Conservation (phyloP, 1,140 invertebrate species). For the Zaprionus tsacasi region DNA sequence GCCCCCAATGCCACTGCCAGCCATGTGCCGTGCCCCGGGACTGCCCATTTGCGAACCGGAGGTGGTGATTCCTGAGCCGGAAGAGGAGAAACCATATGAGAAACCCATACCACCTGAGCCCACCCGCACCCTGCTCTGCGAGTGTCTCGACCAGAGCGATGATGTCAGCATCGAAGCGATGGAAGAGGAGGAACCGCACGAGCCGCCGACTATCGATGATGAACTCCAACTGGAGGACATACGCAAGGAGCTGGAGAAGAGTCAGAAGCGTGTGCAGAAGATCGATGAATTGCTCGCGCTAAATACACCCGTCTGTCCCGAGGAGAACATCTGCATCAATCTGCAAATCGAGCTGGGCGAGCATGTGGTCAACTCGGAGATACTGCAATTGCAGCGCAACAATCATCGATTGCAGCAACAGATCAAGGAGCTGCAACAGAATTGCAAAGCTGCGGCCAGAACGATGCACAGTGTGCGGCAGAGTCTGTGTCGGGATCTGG, state of each 20-base stretch:
- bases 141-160: not conserved
- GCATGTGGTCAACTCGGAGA: constrained; percentile 5
- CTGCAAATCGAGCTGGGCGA: constrained; percentile 18
- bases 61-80: too few species aligned
- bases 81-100: not conserved
- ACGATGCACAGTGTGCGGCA: not conserved
- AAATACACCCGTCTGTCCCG: constrained; percentile 32
- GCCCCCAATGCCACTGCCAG: too few species aligned
- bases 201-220: not conserved
- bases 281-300: constrained; percentile 16
- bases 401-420: constrained; percentile 39
- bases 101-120: not conserved
- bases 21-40: constrained; percentile 22
- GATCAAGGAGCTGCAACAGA: constrained; percentile 21
- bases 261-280: not conserved
- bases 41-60: constrained; percentile 29
- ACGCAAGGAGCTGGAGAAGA: constrained; percentile 15
- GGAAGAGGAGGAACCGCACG: not conserved
- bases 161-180: not conserved
- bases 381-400: constrained; percentile 26
- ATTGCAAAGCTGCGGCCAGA: constrained; percentile 9
- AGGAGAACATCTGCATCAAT: constrained; percentile 8
- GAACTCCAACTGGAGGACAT: constrained; percentile 30
- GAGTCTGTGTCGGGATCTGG: not conserved
- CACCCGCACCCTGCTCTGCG: not conserved